These are phyloP conservation scores for Hirudo medicinalis DNA, from an alignment of 1,140 invertebrate genomes.

Conservation along the genomic window DNA sequence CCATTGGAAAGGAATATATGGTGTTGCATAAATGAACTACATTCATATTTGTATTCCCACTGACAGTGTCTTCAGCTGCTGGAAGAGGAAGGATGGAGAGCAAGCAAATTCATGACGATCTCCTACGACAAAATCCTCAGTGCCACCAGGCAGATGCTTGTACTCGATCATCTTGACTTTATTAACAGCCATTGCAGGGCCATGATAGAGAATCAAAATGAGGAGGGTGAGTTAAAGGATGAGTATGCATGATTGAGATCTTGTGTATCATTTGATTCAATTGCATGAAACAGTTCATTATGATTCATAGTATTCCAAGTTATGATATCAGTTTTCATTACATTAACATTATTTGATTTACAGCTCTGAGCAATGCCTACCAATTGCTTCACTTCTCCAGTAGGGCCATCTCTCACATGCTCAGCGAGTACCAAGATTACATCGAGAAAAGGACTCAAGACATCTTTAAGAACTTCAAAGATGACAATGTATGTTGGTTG, in stretches of 20 bases:
- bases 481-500: too few species aligned
- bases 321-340: too few species aligned
- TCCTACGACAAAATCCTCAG: constrained; percentile 1
- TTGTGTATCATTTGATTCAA: neutral
- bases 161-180: neutral
- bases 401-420: too few species aligned
- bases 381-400: too few species aligned
- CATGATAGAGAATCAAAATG: neutral
- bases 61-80: neutral
- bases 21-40: too few species aligned
- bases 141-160: neutral
- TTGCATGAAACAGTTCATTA: neutral
- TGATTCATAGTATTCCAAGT: too few species aligned
- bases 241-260: neutral
- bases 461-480: too few species aligned
- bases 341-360: too few species aligned
- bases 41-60: neutral
- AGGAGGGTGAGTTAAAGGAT: neutral
- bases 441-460: too few species aligned
- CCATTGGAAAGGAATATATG: too few species aligned
- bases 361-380: too few species aligned
- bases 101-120: neutral
- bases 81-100: neutral
- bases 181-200: neutral
- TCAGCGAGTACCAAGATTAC: too few species aligned